Evolutionary conservation across 2,888 invertebrate genomes (phyloP).

Genomic region (Drosophila putrida): DNA sequence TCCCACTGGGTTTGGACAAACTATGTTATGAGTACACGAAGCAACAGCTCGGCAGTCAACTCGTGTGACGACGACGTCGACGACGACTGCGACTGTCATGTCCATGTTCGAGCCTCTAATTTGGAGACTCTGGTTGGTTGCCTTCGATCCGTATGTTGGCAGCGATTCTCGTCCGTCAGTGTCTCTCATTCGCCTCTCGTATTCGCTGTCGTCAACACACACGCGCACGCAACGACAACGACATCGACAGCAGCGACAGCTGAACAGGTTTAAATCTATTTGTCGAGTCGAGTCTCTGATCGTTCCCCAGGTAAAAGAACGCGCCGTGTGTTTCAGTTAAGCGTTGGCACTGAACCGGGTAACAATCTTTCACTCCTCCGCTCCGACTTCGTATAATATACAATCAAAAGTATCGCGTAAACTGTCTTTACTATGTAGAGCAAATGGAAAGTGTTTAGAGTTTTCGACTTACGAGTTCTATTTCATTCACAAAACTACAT

Average conservation of each 20-base stretch:
- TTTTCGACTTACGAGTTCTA: slow-evolving; percentile 3
- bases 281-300: slow-evolving; percentile 50
- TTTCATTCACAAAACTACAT: slow-evolving; percentile 45
- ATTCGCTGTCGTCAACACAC: slow-evolving; percentile 79
- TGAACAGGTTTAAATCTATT: slow-evolving; percentile 63
- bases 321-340: slow-evolving; percentile 85
- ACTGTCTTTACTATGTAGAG: slow-evolving; percentile 47
- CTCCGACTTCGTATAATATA: slow-evolving; percentile 45
- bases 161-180: slow-evolving; percentile 59
- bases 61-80: slow-evolving; percentile 29
- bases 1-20: slow-evolving; percentile 9
- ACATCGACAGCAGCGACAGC: slow-evolving; percentile 41
- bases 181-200: slow-evolving; percentile 78
- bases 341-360: slow-evolving; percentile 85
- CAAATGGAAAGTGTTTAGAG: slow-evolving; percentile 53
- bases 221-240: slow-evolving; percentile 59
- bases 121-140: slow-evolving; percentile 59
- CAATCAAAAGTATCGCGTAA: slow-evolving; percentile 26
- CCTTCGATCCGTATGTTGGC: slow-evolving; percentile 57
- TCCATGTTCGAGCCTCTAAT: slow-evolving; percentile 54
- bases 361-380: slow-evolving; percentile 83
- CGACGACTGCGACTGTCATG: slow-evolving; percentile 47
- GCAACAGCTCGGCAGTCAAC: slow-evolving; percentile 22
- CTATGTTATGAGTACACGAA: slow-evolving; percentile 25
- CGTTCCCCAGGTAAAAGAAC: slow-evolving; percentile 76